Evolutionary conservation across 1,140 invertebrate genomes (phyloP), one percentile per base, ranked within the genome.

Genomic region (Ctenoplectra terminalis): DNA sequence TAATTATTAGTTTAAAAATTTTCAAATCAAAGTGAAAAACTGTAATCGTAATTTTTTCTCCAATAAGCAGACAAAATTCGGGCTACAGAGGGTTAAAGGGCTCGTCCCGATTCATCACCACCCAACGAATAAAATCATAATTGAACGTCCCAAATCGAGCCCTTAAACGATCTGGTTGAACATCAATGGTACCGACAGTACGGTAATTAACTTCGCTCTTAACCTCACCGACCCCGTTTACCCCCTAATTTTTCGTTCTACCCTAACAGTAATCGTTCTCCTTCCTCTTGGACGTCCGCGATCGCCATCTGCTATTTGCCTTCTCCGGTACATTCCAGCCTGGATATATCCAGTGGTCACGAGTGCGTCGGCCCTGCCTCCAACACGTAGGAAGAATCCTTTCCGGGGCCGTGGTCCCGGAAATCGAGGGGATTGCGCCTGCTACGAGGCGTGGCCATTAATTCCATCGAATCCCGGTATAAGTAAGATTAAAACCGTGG

Each of bases 361-460:
- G 85, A 87, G 81, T 84, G 84, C 84, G 86, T 87, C 86, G 77
- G 85, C 76, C 75, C 23, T 69, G 43, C 70, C 54, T 79, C 60
- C 78, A 31, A 60, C 82, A 79, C 70, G 58, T 76, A 74, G 83
- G 82, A 73, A 81, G 67, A 86, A 77, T 87, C 69, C 71, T 83
- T 87, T 87, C 86, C 86, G 85, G 86, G 86, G 86, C 86, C 86
- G 85, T 86, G 86, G 86, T 86, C 86, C 85, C 85, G 86, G 86
- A 87, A 87, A 87, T 79, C 81, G 76, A 80, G 85, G 52, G 58
- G 60, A 83, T 87, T 67, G 84, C 73, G 70, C 66, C 60, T 40
- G 61, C 31, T 63, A 61, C 81, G 76, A 79, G 86, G 86, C 86
- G 86, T 87, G 86, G 85, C 77, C 77, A 84, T 87, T 87, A 87